Conservation (phyloP, 2,888 invertebrate species). For the Calliopum simillimum region DNA sequence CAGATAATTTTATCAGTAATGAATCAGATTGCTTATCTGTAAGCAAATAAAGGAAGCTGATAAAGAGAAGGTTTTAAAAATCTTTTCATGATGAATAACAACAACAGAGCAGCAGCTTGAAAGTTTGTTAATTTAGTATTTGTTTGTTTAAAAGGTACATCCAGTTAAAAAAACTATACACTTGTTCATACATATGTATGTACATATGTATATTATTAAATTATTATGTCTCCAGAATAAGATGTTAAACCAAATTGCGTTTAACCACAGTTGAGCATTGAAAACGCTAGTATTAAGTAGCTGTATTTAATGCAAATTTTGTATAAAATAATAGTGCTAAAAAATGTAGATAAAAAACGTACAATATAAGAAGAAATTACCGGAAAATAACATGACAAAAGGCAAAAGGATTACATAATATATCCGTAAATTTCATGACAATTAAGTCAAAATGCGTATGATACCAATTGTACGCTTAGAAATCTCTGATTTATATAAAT, state of each 20-base stretch:
- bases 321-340: background rate
- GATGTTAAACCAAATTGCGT: background rate
- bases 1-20: background rate
- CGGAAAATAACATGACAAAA: conserved; percentile 31
- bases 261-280: background rate
- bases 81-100: conserved; percentile 21
- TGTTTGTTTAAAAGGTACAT: conserved; percentile 2
- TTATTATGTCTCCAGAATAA: conserved; percentile 1
- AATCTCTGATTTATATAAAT: conserved; percentile 44
- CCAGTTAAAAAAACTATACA: background rate
- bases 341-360: background rate
- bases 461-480: conserved; percentile 59
- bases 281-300: no score
- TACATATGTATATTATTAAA: background rate
- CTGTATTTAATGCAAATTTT: no score
- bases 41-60: conserved; percentile 52
- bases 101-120: background rate
- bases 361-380: background rate
- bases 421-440: background rate
- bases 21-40: conserved; percentile 26
- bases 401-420: background rate
- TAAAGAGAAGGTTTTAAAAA: conserved; percentile 43
- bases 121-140: conserved; percentile 2
- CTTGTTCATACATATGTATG: background rate
- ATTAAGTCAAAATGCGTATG: conserved; percentile 56